These are phyloP conservation scores for Drosophila sturtevanti DNA, from an alignment of 1,140 invertebrate species.

Conservation along the genomic window DNA sequence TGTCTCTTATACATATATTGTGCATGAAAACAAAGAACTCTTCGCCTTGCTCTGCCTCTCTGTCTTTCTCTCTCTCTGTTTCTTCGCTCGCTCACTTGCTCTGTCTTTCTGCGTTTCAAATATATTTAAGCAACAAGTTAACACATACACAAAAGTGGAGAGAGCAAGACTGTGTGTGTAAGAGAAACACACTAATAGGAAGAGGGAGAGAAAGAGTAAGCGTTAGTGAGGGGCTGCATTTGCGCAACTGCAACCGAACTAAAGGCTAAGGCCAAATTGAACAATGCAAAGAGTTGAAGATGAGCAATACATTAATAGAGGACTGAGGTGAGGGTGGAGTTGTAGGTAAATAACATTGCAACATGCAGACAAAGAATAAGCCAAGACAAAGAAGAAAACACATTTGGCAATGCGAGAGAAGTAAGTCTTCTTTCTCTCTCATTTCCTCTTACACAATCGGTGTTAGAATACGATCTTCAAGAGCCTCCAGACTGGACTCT, in stretches of 20 bases:
- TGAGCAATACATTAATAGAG: neutral
- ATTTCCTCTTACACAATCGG: neutral
- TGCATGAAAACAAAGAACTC: constrained; percentile 8
- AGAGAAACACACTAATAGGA: neutral
- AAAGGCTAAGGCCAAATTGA: constrained; percentile 17
- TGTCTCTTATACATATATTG: neutral
- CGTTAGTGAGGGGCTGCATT: constrained; percentile 22
- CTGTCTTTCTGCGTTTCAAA: neutral
- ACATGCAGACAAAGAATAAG: constrained; percentile 64
- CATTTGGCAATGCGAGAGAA: constrained; percentile 47
- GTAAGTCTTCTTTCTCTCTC: constrained; percentile 10
- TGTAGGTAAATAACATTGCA: constrained; percentile 25
- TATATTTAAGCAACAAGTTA: constrained; percentile 33
- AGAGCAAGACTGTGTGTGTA: neutral
- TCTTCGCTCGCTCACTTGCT: too few species aligned
- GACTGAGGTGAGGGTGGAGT: neutral
- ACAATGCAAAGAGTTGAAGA: constrained; percentile 3
- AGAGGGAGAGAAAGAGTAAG: constrained; percentile 1
- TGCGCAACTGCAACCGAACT: constrained; percentile 52
- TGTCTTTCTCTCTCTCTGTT: neutral
- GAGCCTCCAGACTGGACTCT: constrained; percentile 5
- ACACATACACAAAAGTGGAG: constrained; percentile 8
- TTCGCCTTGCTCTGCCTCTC: neutral
- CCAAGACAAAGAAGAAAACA: constrained; percentile 35
- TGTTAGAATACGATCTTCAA: constrained; percentile 65